These are phyloP conservation scores for Hemistola chrysoprasaria DNA, from an alignment of 2,888 invertebrate species.

Conservation along the genomic window DNA sequence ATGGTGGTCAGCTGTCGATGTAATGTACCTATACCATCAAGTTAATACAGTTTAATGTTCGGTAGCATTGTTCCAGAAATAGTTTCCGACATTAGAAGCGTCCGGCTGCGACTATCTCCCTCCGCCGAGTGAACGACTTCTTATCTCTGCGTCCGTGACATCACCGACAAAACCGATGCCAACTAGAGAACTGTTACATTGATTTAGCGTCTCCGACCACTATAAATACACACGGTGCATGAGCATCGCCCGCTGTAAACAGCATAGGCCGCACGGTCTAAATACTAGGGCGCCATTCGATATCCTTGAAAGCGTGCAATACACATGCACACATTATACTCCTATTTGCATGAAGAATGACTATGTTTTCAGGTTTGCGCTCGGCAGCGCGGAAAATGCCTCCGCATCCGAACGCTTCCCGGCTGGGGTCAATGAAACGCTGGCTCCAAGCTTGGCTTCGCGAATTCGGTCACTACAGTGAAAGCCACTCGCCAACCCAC, in stretches of 20 bases:
- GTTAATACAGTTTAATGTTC: constrained; percentile 49
- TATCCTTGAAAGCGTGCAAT: constrained; percentile 3
- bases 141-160: constrained; percentile 66
- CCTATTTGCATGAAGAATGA: not conserved
- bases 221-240: constrained; percentile 35
- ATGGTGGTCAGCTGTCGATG: constrained; percentile 47
- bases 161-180: constrained; percentile 53
- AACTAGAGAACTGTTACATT: constrained; percentile 48
- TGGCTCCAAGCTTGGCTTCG: constrained; percentile 32
- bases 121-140: constrained; percentile 69
- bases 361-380: too few species aligned
- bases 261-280: constrained; percentile 1
- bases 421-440: constrained; percentile 49
- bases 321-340: not conserved
- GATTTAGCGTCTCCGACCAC: constrained; percentile 31
- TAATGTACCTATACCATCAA: too few species aligned
- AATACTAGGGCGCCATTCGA: constrained; percentile 7
- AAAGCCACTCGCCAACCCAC: constrained; percentile 28
- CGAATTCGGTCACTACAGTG: constrained; percentile 30
- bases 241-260: constrained; percentile 9
- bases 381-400: not conserved
- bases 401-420: constrained; percentile 16
- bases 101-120: constrained; percentile 43
- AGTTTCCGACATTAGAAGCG: constrained; percentile 41
- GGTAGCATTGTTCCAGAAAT: constrained; percentile 65